Evolutionary conservation across 2,888 invertebrate species (phyloP).

Genomic region (Amphipoea oculea): DNA sequence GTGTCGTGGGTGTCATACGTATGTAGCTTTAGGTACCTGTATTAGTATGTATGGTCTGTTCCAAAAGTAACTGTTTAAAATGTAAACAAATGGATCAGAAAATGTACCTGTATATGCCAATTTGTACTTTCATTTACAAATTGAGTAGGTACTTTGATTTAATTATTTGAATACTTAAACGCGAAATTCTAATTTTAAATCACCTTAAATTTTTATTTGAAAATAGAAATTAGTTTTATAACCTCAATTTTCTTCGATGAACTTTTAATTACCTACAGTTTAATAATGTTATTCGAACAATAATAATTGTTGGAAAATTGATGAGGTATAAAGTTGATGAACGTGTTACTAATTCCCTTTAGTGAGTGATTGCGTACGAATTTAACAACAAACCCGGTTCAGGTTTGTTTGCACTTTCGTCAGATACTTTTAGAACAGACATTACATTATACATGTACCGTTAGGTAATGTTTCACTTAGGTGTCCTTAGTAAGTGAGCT

Average conservation of each 20-base stretch:
- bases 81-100: not conserved
- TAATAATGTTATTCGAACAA: not conserved
- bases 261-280: not conserved
- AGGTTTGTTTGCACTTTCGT: not conserved
- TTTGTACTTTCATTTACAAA: not conserved
- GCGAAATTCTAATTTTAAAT: not conserved
- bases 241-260: not conserved
- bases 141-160: not conserved
- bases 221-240: not conserved
- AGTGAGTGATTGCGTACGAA: not conserved
- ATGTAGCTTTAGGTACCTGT: not conserved
- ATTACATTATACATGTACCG: not conserved
- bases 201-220: not conserved
- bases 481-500: slow-evolving; percentile 47
- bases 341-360: not conserved
- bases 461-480: slow-evolving; percentile 42
- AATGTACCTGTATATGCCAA: not conserved
- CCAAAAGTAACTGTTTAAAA: not conserved
- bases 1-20: not conserved
- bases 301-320: not conserved
- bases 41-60: not conserved
- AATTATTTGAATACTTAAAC: not conserved
- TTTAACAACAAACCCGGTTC: not conserved
- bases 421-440: not conserved
- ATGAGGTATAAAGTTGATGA: not conserved